A percentile compares a stretch with the other conserved stretches of the same genome.
These are phyloP conservation scores for Abrostola triplasia DNA, from an alignment of 2,888 invertebrate genomes.

Conservation along the genomic window DNA sequence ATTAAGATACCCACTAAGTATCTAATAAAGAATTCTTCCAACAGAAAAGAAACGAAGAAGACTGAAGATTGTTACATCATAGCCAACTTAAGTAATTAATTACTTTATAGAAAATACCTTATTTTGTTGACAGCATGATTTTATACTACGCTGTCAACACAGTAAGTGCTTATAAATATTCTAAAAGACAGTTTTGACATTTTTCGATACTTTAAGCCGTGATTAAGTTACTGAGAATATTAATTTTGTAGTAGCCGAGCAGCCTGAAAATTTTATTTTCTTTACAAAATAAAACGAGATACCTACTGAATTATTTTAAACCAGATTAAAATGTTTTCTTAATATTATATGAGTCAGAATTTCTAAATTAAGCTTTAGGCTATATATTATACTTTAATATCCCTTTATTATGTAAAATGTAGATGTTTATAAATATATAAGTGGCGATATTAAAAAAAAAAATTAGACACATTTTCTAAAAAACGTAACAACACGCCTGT, in stretches of 20 bases:
- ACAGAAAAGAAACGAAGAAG: conserved; percentile 14
- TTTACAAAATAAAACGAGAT: background rate
- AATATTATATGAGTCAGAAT: background rate
- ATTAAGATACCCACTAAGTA: background rate
- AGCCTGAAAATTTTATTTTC: background rate
- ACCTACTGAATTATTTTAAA: background rate
- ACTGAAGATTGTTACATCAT: conserved; percentile 31
- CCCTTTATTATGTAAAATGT: too few relatives aligned
- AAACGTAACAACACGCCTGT: too few relatives aligned
- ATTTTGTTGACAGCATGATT: conserved; percentile 37
- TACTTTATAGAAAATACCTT: conserved; percentile 32
- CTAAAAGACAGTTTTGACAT: conserved; percentile 34
- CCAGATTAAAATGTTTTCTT: background rate
- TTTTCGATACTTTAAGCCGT: conserved; percentile 32
- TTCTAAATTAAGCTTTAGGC: too few relatives aligned
- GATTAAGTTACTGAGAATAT: conserved; percentile 34
- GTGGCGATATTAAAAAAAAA: too few relatives aligned
- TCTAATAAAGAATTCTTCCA: conserved; percentile 12
- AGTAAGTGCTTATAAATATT: conserved; percentile 41
- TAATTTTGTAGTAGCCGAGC: conserved; percentile 14
- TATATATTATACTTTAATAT: too few relatives aligned
- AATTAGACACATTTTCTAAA: too few relatives aligned
- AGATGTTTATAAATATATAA: too few relatives aligned
- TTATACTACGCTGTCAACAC: conserved; percentile 31
- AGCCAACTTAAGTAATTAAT: conserved; percentile 39